Evolutionary conservation across 2,113 vertebrate genomes (phyloP), one percentile per base, ranked within the genome.

Genomic region (Callipepla californica): DNA sequence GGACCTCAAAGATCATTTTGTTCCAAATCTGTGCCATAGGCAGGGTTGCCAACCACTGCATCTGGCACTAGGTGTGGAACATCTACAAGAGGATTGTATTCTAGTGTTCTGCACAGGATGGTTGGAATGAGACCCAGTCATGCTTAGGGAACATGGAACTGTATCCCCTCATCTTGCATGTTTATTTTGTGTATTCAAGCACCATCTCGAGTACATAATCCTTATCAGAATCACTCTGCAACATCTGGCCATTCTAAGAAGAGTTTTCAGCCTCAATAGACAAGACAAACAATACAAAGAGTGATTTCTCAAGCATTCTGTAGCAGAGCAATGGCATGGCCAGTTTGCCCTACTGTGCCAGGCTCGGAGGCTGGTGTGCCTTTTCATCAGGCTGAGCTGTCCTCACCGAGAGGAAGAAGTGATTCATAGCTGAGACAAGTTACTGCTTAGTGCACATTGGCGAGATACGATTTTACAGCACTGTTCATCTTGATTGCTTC

Each of bases 401-500:
- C 45, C 51, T 63, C 55, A 21, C 59, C 6, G 38, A n/a, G 65
- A 57, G 23, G 28, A 80, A 66, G 65, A 25, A 3, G 3, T 16
- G 55, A 7, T 13, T 75, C 51, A 1, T 2, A 25, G 10, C 75
- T 34, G 20, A 70, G 38, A 25, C 3, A 9, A 70, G 63, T 11
- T 75, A 44, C 86, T 62, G 68, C 45, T n/a, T 25, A 63, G 81
- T 23, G 76, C 53, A 38, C 58, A 30, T 72, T 0, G 1, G 9
- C 88, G 77, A 89, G 84, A 68, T 76, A 23, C 44, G 76, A 86
- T 90, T 93, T 95, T 94, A 85, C 63, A 72, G 87, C 81, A 57
- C 36, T 50, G 36, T 51, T 90, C 11, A 28, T 85, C 93, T 63
- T 94, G 95, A 96, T 93, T 87, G 87, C 65, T 74, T 94, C 93